Evolutionary conservation across 2,888 invertebrate species (phyloP), one percentile per base, ranked within the genome.

Genomic region (Clunio marinus): DNA sequence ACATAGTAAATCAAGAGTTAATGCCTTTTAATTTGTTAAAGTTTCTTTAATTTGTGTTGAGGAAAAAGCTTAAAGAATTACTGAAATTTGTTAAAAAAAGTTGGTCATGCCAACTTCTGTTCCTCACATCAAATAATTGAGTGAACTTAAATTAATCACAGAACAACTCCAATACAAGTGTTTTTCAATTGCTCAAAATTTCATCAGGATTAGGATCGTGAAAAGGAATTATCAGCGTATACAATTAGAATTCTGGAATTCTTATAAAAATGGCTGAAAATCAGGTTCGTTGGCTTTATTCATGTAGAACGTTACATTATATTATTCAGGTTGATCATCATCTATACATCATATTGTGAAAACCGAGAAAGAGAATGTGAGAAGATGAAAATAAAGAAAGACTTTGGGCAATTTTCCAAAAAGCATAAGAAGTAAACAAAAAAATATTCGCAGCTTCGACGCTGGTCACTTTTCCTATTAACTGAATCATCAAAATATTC

Each of bases 251-350:
- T 15, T n/a, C 15, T 15, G 15, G 41, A 41, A 41, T 41, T 41
- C 41, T n/a, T 41, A 41, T 15, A 41, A 41, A 41, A 41, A 41
- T 41, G 41, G 41, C 41, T 41, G 41, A 41, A 41, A 41, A 41
- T 41, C 41, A 41, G 41, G 41, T 41, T 41, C n/a, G n/a, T n/a
- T n/a, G n/a, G 41, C 15, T 41, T 10, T 10, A 10, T 41, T 10
- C 41, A 41, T 41, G 2, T 15, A 15, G 2, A 41, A 41, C 15
- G 41, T 41, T 41, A 41, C 41, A 41, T 15, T 10, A 41, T 41
- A n/a, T n/a, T n/a, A n/a, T 41, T 41, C 41, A 41, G 41, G 41
- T 41, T n/a, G 41, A 41, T 41, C 41, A 15, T 41, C 41, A 41
- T 41, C 41, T 41, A 3, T 15, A 41, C 7, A 5, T 41, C 41